Percentiles rank a stretch among this genome's conserved stretches.
Evolutionary conservation across 2,888 invertebrate genomes (phyloP).

Genomic region (Pyrochroa serraticornis): DNA sequence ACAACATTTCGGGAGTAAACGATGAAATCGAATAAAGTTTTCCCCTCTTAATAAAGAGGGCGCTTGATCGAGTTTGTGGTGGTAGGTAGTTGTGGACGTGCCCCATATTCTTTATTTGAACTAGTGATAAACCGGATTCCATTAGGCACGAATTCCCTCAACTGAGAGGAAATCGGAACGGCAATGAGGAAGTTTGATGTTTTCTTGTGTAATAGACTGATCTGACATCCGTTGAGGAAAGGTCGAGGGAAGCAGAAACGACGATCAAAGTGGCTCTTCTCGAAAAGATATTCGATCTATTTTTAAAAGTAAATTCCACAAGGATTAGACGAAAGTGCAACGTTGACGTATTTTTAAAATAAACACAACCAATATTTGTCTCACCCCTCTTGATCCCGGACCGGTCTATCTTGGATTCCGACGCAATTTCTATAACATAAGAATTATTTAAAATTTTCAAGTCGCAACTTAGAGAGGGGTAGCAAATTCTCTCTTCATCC

Average conservation of each 20-base stretch:
- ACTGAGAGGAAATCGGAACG: background rate
- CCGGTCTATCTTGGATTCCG: no score
- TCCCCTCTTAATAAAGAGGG: no score
- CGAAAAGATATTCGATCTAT: background rate
- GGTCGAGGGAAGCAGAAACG: background rate
- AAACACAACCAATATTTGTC: no score
- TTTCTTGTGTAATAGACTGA: no score
- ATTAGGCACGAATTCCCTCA: background rate
- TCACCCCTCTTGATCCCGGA: no score
- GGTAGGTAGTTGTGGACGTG: background rate
- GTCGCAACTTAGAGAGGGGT: background rate
- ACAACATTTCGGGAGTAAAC: no score
- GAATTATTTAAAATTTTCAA: no score
- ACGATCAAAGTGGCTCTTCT: background rate
- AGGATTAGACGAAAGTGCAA: background rate
- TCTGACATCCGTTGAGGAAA: no score
- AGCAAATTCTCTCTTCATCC: background rate
- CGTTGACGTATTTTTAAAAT: background rate
- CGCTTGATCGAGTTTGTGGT: no score
- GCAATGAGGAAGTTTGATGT: background rate
- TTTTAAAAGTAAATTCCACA: background rate
- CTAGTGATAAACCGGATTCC: background rate
- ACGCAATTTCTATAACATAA: no score
- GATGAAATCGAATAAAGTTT: no score
- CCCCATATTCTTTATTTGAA: background rate